These are phyloP conservation scores for Drosophila meridiana DNA, from an alignment of 2,888 invertebrate genomes.

Conservation along the genomic window DNA sequence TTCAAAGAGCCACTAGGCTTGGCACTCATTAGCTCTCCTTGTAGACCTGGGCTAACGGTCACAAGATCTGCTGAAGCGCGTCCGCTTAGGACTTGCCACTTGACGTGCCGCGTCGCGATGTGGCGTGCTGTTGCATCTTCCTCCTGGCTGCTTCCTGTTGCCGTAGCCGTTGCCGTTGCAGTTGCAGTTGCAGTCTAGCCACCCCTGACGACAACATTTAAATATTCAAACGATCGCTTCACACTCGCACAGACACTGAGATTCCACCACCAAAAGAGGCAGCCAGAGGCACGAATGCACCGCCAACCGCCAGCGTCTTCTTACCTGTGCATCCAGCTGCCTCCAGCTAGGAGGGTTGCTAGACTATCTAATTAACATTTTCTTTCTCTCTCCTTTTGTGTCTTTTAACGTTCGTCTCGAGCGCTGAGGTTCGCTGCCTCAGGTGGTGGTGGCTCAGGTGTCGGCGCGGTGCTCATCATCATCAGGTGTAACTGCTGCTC, in stretches of 20 bases:
- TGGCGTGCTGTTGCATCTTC: slow-evolving; percentile 30
- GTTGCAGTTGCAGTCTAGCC: slow-evolving; percentile 13
- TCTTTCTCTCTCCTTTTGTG: slow-evolving; percentile 3
- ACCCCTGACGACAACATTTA: slow-evolving; percentile 69
- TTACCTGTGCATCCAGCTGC: slow-evolving; percentile 36
- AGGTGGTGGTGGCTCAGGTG: slow-evolving; percentile 54
- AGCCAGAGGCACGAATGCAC: neutral
- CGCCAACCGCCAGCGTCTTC: slow-evolving; percentile 9
- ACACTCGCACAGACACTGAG: slow-evolving; percentile 67
- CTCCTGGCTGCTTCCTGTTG: slow-evolving; percentile 37
- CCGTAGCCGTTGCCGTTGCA: neutral
- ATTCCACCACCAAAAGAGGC: slow-evolving; percentile 66
- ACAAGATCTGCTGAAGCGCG: slow-evolving; percentile 58
- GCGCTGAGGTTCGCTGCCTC: slow-evolving; percentile 40
- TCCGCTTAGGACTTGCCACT: slow-evolving; percentile 41
- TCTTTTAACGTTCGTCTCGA: slow-evolving; percentile 37
- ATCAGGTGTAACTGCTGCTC: slow-evolving; percentile 60
- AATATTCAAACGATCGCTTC: slow-evolving; percentile 76
- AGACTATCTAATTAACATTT: slow-evolving; percentile 77
- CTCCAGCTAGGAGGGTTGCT: slow-evolving; percentile 63
- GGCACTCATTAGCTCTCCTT: slow-evolving; percentile 59
- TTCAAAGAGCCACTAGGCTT: neutral
- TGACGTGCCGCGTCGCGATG: slow-evolving; percentile 17
- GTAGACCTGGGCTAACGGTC: slow-evolving; percentile 40
- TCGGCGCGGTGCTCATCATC: slow-evolving; percentile 61